Evolutionary conservation across 2,113 vertebrate species (phyloP), one percentile per base, ranked within the genome.

Genomic region (Bolborhynchus lineola): DNA sequence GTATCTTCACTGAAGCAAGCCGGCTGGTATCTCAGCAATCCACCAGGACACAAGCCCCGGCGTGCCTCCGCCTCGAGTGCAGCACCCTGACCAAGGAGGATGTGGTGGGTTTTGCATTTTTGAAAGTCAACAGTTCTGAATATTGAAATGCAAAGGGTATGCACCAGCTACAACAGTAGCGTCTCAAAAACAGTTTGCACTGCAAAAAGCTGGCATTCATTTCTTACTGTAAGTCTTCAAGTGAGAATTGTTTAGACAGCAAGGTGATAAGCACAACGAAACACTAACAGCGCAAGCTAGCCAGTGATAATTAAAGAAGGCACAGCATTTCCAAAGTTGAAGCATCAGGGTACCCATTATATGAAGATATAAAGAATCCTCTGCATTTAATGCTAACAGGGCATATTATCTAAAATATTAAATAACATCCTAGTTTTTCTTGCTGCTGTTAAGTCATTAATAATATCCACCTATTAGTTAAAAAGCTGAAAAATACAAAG

Each of bases 11-110:
- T 74, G 96, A 98, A 97, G 95, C 97, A 96, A 95, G 93, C 95
- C 75, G 63, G 90, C 94, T 95, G 94, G 97, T 97, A 97, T 98
- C 97, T 97, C 94, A 95, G 97, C 95, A 94, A 93, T 93, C 97
- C 96, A 91, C 97, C 95, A 95, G 97, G 95, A 96, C 94, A 94
- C 2, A 10, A 97, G 93, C 94, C 95, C 69, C 83, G 35, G 96
- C 86, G 86, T 86, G 93, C 89, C 96, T 88, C 93, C 12, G 29
- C 90, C 46, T 1, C 33, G 42, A 8, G 0, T n/a, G 70, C 93
- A 90, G 95, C 96, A 90, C 91, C 86, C 44, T 52, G 33, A 60
- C 91, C 53, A 68, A 94, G 77, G 16, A 90, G 75, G 70, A 79
- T 29, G 52, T 77, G 65, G 83, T 59, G 64, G 82, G 76, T 33